Conservation (phyloP, 2,113 vertebrate species). For the Odontesthes bonariensis region DNA sequence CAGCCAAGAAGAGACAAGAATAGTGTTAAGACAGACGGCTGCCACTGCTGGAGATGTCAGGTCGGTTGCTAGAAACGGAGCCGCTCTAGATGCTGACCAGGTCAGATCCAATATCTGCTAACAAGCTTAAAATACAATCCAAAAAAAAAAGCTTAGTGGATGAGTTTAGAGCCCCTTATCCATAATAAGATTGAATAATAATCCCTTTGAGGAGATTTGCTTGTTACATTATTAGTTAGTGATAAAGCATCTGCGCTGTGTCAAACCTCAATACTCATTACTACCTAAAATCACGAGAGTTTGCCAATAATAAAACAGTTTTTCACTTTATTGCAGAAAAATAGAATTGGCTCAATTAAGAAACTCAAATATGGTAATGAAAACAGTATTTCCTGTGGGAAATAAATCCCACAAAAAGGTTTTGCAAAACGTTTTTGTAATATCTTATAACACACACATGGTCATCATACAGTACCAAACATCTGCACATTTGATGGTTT, state of each 20-base stretch:
- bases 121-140: conserved; percentile 46
- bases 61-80: conserved; percentile 25
- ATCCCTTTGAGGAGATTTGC: conserved; percentile 23
- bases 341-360: too few species aligned
- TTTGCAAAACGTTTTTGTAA: too few species aligned
- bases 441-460: not conserved
- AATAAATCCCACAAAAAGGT: not conserved
- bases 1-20: conserved; percentile 59
- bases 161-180: conserved; percentile 10
- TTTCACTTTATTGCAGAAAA: too few species aligned
- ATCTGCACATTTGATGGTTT: too few species aligned
- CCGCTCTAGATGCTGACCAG: conserved; percentile 19
- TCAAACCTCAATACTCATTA: not conserved
- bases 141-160: conserved; percentile 7
- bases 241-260: not conserved
- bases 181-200: conserved; percentile 45
- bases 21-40: conserved; percentile 31
- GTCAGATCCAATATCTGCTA: conserved; percentile 46
- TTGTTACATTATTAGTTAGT: conserved; percentile 15
- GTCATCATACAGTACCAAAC: too few species aligned
- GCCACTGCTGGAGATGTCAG: conserved; percentile 15
- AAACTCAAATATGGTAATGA: not conserved
- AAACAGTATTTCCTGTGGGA: not conserved
- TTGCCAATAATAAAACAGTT: too few species aligned
- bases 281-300: not conserved